Percentiles rank a stretch among this genome's conserved stretches.
These are phyloP conservation scores for Neoarius graeffei DNA, from an alignment of 2,113 vertebrate species.

Conservation along the genomic window DNA sequence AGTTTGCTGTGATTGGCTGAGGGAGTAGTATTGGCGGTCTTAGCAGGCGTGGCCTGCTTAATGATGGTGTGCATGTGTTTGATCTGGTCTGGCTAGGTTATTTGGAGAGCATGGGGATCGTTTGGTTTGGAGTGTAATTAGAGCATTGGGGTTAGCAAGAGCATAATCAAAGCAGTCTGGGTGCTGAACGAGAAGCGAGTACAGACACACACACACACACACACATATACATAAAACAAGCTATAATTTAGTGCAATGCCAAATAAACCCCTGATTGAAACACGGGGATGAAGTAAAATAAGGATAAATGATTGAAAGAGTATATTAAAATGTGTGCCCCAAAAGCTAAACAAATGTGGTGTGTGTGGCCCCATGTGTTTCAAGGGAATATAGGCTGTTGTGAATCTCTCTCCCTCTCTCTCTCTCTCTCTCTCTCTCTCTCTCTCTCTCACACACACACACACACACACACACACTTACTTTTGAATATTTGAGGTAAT, in stretches of 20 bases:
- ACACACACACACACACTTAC: not conserved
- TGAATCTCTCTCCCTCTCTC: no score
- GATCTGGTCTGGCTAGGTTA: constrained; percentile 75
- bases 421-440: no score
- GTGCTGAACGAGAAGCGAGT: constrained; percentile 35
- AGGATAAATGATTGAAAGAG: constrained; percentile 15
- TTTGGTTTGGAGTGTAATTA: constrained; percentile 71
- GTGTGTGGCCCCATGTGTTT: constrained; percentile 28
- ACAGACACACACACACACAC: constrained; percentile 28
- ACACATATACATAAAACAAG: constrained; percentile 45
- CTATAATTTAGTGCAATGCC: constrained; percentile 69
- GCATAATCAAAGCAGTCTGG: constrained; percentile 64
- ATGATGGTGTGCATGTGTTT: constrained; percentile 67
- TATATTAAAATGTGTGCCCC: not conserved
- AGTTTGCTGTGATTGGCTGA: constrained; percentile 73
- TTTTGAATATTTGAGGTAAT: not conserved
- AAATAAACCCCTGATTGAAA: constrained; percentile 59
- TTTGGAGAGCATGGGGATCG: constrained; percentile 79
- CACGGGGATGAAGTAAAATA: constrained; percentile 53
- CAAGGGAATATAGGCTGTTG: not conserved
- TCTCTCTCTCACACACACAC: not conserved
- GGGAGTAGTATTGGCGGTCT: constrained; percentile 68
- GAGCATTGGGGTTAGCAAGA: constrained; percentile 75
- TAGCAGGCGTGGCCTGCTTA: constrained; percentile 63
- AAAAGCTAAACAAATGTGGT: not conserved